These are phyloP conservation scores for Pachymerium ferrugineum DNA, from an alignment of 2,888 invertebrate species.

Conservation along the genomic window DNA sequence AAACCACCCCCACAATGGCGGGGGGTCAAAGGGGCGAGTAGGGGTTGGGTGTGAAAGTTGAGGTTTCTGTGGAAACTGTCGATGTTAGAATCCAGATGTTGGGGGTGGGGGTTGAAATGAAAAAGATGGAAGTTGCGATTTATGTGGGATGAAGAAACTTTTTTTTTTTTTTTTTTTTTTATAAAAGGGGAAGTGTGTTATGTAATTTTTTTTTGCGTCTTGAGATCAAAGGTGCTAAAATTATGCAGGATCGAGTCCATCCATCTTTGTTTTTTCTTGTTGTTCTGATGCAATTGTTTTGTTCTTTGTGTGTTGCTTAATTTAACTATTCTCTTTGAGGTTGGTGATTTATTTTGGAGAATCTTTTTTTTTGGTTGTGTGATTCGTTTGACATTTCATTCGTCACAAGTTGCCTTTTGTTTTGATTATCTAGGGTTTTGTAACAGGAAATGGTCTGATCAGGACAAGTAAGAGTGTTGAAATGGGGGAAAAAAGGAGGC, in stretches of 20 bases:
- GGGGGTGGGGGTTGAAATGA: neutral
- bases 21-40: neutral
- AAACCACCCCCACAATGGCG: conserved; percentile 18
- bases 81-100: conserved; percentile 13
- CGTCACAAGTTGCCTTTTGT: neutral
- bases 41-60: conserved; percentile 1
- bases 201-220: neutral
- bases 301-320: conserved; percentile 3
- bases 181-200: neutral
- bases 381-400: neutral
- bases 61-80: neutral
- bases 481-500: neutral
- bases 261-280: neutral
- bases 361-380: neutral
- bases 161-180: neutral
- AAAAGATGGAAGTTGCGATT: neutral
- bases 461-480: too few relatives aligned
- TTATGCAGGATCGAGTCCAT: neutral
- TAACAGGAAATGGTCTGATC: neutral
- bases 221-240: neutral
- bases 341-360: neutral
- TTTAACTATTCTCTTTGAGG: conserved; percentile 21
- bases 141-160: too few relatives aligned
- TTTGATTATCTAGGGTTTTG: neutral
- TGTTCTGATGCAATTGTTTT: neutral